Evolutionary conservation across 2,113 vertebrate species (phyloP), one percentile per base, ranked within the genome.

Genomic region (Chaenogobius annularis): DNA sequence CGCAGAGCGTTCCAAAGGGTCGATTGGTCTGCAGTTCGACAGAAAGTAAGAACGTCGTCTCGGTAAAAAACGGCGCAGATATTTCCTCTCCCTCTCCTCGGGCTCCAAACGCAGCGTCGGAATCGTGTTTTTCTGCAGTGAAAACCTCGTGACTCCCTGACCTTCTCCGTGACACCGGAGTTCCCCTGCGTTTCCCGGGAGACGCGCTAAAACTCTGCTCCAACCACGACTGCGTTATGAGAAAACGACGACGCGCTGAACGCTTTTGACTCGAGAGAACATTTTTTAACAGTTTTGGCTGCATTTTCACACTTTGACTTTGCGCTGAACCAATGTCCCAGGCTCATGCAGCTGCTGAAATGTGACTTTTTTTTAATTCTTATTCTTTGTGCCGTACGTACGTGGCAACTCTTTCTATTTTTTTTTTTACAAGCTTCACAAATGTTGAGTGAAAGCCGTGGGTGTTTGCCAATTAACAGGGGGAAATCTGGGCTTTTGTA

Each of bases 121-220:
- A 20, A 35, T 9, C 13, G 17, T 64, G 37, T 64, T 43, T 64
- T 64, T 20, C 17, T 35, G 10, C 17, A 58, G n/a, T 22, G 52
- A 31, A 73, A 46, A 67, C 58, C 64, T 46, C 54, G 58, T 73
- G 72, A 73, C 23, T 10, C 20, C n/a, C 14, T 72, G 59, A 11
- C 62, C 47, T 55, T 20, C 52, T n/a, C 40, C 17, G 23, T 58
- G 22, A 76, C 17, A 55, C 46, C 19, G 19, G 26, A 20, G 13
- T 69, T 72, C 17, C 52, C 43, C 52, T 62, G 65, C 56, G 47
- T 58, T 65, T 17, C 50, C 19, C 20, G 4, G 8, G 62, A 20
- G 62, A 69, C 43, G 10, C 22, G 56, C 55, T 47, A 61, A 61
- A 68, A 62, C 44, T 0, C 12, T 1, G 31, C 37, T 48, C 31